Percentiles rank a stretch among this genome's conserved stretches.
These are phyloP conservation scores for Agrochola litura DNA, from an alignment of 2,888 invertebrate genomes.

Conservation along the genomic window DNA sequence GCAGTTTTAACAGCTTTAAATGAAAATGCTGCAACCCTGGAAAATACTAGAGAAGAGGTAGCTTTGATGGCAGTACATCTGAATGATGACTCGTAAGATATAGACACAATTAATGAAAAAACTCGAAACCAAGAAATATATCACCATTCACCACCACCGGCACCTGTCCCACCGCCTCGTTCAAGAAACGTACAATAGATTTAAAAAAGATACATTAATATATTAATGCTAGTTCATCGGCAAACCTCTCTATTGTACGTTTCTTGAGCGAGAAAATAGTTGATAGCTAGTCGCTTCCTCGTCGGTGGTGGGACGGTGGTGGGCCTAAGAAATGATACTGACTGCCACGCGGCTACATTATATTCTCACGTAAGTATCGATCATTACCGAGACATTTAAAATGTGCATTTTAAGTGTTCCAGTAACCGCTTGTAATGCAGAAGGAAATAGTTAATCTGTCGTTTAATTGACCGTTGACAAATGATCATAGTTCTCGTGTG, in stretches of 20 bases:
- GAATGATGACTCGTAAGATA: background rate
- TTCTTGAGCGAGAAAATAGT: background rate
- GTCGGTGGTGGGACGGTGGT: background rate
- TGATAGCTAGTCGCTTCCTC: background rate
- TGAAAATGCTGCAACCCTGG: background rate
- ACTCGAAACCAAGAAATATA: constrained; percentile 5
- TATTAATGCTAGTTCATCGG: background rate
- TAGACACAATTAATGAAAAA: background rate
- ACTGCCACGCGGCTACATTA: background rate
- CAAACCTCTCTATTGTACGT: background rate
- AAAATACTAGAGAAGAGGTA: background rate
- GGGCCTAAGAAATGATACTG: background rate
- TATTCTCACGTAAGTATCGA: constrained; percentile 8
- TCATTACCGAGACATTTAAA: constrained; percentile 46
- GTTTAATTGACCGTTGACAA: constrained; percentile 56
- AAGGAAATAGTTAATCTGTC: constrained; percentile 58
- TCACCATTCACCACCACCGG: no score
- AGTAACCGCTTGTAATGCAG: constrained; percentile 52
- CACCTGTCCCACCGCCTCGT: background rate
- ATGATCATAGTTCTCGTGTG: constrained; percentile 35
- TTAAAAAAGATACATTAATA: no score
- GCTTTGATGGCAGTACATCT: background rate
- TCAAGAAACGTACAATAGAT: background rate
- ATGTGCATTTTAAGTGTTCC: constrained; percentile 59
- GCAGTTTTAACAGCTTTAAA: background rate